Evolutionary conservation across 2,797 vertebrate species (phyloP).

Genomic region (Tadarida brasiliensis): DNA sequence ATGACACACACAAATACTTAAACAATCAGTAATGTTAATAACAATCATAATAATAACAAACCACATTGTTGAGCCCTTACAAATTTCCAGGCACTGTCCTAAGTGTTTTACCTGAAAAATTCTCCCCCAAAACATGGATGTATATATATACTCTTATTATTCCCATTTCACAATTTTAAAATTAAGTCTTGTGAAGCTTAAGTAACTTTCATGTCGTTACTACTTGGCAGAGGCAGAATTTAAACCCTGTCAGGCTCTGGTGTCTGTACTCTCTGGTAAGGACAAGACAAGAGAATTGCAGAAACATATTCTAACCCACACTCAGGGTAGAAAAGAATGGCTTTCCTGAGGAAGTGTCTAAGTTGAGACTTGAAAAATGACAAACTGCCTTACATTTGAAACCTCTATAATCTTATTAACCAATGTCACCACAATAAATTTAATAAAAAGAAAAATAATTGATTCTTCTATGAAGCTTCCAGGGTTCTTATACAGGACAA

Average conservation of each 20-base stretch:
- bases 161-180: background rate
- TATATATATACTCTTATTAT: background rate
- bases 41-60: background rate
- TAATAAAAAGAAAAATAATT: background rate
- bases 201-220: background rate
- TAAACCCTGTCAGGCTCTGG: background rate
- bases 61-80: background rate
- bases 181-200: background rate
- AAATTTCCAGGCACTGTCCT: background rate
- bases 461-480: background rate
- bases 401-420: background rate
- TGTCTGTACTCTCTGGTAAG: background rate
- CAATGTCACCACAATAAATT: background rate
- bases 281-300: background rate
- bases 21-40: background rate
- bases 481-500: background rate
- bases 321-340: background rate
- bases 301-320: background rate
- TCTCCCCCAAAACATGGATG: background rate
- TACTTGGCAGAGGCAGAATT: background rate
- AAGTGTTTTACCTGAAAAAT: background rate
- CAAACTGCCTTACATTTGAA: background rate
- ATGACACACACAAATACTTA: background rate
- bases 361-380: conserved; percentile 10
- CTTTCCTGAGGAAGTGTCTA: background rate